Base-by-base conservation (phyloP, 2,888 invertebrate species). In the Desoria tigrina region DNA sequence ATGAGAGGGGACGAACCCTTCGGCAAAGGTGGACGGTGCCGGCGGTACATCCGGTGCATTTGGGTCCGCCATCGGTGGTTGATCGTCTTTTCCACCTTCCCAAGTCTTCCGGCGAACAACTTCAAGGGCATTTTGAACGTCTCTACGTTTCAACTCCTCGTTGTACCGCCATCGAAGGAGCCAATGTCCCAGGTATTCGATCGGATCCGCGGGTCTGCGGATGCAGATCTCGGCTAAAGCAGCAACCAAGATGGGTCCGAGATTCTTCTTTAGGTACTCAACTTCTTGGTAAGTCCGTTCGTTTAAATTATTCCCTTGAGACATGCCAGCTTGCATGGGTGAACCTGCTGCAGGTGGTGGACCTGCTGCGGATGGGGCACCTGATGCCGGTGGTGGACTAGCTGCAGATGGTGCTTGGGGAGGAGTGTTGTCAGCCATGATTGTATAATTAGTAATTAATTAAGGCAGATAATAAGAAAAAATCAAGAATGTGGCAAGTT, bases 101-200 rank as follows among this genome's bases (percentile, higher is more conserved):
- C 69, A 69, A 32, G 74, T 71, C 27, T 70, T 65, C 24, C 69
- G 60, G 28, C 67, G 61, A 2, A 76, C 71, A 16, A 74, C 73
- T 42, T 73, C 76, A 42, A 76, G 55, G 2, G 74, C 73, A 60
- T 76, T 71, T 50, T 74, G 72, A 3, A 76, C 71, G 69, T 76
- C 76, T 24, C 71, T 60, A 32, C 72, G 51, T 42, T 76, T 76
- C 65, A 76, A 42, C 54, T 76, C 76, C 67, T 76, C 76, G 42
- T 76, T 76, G 63, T 76, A 76, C 23, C 74, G 51, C 76, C 76
- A 76, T 2, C 76, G 68, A 21, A 75, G 73, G 18, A 75, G 69
- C 75, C 75, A 75, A 56, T 75, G 75, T 28, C 74, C 75, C 59
- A 75, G 61, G 57, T 74, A 75, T 51, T 75, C 75, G 23, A 72